These are phyloP conservation scores for Bilobella aurantiaca DNA, from an alignment of 1,140 invertebrate species.

Conservation along the genomic window DNA sequence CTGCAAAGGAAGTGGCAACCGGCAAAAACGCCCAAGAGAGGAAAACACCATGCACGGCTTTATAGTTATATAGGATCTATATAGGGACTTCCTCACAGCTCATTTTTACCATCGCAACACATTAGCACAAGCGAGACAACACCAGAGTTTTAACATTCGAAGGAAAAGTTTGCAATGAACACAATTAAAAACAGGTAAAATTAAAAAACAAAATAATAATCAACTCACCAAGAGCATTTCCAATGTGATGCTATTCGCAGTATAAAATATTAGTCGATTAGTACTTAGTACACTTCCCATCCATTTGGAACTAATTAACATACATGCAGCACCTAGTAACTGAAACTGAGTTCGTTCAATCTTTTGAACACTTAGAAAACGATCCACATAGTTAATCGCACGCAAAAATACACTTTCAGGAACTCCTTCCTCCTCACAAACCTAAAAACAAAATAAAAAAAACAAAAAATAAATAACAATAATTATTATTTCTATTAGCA, in stretches of 20 bases:
- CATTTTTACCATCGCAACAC: no score
- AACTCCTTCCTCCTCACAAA: conserved; percentile 80
- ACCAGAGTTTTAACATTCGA: no score
- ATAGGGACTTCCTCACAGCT: no score
- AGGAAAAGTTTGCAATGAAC: no score
- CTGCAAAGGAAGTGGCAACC: no score
- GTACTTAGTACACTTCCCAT: conserved; percentile 52
- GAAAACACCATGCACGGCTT: no score
- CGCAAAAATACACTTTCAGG: conserved; percentile 84
- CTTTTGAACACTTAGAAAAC: conserved; percentile 70
- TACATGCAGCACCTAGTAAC: conserved; percentile 73
- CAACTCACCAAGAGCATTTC: conserved; percentile 72
- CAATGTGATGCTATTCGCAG: conserved; percentile 75
- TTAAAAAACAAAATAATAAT: no score
- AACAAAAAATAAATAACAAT: not conserved
- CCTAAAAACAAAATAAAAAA: conserved; percentile 50
- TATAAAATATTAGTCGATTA: conserved; percentile 74
- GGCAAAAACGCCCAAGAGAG: no score
- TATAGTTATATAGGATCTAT: no score
- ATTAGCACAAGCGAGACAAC: no score
- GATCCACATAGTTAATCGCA: conserved; percentile 83
- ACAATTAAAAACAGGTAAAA: no score
- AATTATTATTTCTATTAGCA: no score
- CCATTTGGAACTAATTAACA: conserved; percentile 76
- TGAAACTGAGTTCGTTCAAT: conserved; percentile 75